Evolutionary conservation across 2,113 vertebrate genomes (phyloP).

Genomic region (Sceloporus tristichus): DNA sequence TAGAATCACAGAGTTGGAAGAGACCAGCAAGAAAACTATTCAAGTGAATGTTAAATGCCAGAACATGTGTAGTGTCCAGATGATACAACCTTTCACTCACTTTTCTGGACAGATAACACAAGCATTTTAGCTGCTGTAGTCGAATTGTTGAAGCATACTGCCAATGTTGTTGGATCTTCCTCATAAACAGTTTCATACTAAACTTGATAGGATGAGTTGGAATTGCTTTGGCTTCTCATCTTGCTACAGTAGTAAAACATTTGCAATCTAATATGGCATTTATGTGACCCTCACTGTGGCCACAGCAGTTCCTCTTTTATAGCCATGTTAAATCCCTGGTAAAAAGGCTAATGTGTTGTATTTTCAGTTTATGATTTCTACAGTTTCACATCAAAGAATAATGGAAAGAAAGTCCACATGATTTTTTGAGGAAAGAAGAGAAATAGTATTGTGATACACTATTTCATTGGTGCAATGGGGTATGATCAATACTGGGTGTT

Average conservation of each 20-base stretch:
- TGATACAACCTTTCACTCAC: background rate
- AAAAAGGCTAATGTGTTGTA: background rate
- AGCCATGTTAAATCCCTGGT: background rate
- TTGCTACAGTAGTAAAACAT: background rate
- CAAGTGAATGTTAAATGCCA: background rate
- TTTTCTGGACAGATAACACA: background rate
- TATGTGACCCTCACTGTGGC: background rate
- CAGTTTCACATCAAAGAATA: slow-evolving; percentile 6
- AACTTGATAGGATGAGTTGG: background rate
- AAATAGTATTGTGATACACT: background rate
- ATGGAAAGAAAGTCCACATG: slow-evolving; percentile 2
- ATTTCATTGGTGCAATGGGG: slow-evolving; percentile 2
- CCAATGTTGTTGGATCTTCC: background rate
- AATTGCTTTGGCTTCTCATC: background rate
- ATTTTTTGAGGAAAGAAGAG: background rate
- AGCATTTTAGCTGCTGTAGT: background rate
- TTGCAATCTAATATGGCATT: background rate
- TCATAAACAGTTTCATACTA: background rate
- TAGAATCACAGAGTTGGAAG: too few species aligned
- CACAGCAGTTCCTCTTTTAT: slow-evolving; percentile 9
- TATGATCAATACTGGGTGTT: background rate
- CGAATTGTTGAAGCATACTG: background rate
- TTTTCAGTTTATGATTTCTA: background rate
- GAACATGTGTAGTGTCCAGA: background rate
- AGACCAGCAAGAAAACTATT: background rate